Conservation (phyloP, 2,797 vertebrate genomes). For the Falco berigora region DNA sequence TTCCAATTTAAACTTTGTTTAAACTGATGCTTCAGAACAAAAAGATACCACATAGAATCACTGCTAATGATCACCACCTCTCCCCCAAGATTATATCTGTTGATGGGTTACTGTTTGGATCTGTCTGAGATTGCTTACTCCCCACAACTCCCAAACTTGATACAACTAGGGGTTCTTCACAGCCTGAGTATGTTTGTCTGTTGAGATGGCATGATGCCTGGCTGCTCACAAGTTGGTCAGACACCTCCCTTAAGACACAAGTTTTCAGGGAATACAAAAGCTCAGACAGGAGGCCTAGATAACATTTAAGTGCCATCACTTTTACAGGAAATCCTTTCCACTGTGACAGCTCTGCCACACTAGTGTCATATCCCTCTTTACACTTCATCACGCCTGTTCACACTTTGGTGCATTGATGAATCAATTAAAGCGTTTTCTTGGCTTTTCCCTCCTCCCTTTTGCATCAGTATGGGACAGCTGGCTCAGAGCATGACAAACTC, state of each 20-base stretch:
- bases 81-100: background rate
- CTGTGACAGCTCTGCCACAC: slow-evolving; percentile 62
- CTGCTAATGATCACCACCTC: background rate
- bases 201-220: background rate
- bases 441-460: slow-evolving; percentile 40
- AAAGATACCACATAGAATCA: background rate
- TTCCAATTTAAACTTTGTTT: background rate
- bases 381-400: slow-evolving; percentile 67
- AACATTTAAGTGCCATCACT: slow-evolving; percentile 51
- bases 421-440: slow-evolving; percentile 62
- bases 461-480: slow-evolving; percentile 38
- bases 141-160: background rate
- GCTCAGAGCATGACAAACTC: slow-evolving; percentile 20
- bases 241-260: background rate
- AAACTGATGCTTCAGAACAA: background rate
- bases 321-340: slow-evolving; percentile 46
- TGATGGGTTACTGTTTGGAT: background rate
- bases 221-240: slow-evolving; percentile 13
- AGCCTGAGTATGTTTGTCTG: background rate
- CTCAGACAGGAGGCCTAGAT: slow-evolving; percentile 30
- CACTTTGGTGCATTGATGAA: slow-evolving; percentile 51
- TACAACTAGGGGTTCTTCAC: background rate
- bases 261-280: slow-evolving; percentile 49
- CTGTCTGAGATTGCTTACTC: background rate
- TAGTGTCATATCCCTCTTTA: slow-evolving; percentile 54